Evolutionary conservation across 37 sponge, comb jelly and placozoan species (phyloP), one percentile per base, ranked within the genome.

Genomic region (Aplysina aerophoba): DNA sequence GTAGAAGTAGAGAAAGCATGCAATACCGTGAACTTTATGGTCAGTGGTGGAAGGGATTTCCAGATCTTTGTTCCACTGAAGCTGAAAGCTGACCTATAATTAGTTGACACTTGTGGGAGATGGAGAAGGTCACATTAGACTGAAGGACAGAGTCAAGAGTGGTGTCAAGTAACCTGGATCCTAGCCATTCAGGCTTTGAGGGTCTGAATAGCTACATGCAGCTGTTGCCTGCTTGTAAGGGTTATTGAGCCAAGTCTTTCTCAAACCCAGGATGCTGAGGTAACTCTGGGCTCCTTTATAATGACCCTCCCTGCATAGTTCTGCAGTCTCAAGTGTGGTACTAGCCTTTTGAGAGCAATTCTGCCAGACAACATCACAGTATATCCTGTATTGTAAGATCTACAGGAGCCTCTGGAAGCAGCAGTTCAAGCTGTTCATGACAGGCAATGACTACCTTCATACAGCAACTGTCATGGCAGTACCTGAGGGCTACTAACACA

Each of bases 361-460:
- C 1, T 38, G 25, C 71, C 71, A 50, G 21, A 11, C 78, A 75
- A 75, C 53, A 41, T 40, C 78, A 75, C 54, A 75, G 53, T 50
- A 75, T n/a, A n/a, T n/a, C n/a, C n/a, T n/a, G n/a, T n/a, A n/a
- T n/a, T n/a, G n/a, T n/a, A n/a, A n/a, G n/a, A n/a, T n/a, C n/a
- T n/a, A n/a, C n/a, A n/a, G n/a, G n/a, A n/a, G n/a, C n/a, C n/a
- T n/a, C n/a, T n/a, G n/a, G n/a, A n/a, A n/a, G n/a, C n/a, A n/a
- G n/a, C n/a, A n/a, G n/a, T n/a, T n/a, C n/a, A n/a, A n/a, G n/a
- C n/a, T n/a, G n/a, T n/a, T n/a, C n/a, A n/a, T n/a, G n/a, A n/a
- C n/a, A n/a, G n/a, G n/a, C n/a, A n/a, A n/a, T n/a, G n/a, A n/a
- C n/a, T n/a, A n/a, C n/a, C n/a, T n/a, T n/a, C n/a, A n/a, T n/a